A percentile compares a stretch with the other conserved stretches of the same genome.
Evolutionary conservation across 2,113 vertebrate species (phyloP).

Genomic region (Poecile atricapillus): DNA sequence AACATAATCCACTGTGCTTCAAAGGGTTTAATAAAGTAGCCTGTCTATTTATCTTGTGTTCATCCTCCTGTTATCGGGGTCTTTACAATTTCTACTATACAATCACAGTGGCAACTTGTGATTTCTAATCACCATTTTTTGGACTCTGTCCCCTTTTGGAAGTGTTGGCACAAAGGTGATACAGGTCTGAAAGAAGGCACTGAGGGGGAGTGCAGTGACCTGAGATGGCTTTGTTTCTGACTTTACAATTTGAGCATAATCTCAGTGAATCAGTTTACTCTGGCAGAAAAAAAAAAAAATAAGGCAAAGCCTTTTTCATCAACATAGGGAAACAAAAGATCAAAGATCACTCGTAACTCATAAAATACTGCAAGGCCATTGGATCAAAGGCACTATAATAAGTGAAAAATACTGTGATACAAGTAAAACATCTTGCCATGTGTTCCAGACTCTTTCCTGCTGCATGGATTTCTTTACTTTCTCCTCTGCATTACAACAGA

Average conservation of each 20-base stretch:
- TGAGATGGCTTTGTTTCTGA: neutral
- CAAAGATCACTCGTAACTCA: neutral
- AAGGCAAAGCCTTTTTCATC: neutral
- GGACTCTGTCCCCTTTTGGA: neutral
- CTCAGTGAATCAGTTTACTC: neutral
- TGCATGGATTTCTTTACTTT: neutral
- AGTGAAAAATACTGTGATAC: neutral
- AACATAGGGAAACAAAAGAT: neutral
- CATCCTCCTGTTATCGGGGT: neutral
- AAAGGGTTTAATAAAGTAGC: neutral
- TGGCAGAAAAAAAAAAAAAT: neutral
- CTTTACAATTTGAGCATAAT: neutral
- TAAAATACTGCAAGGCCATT: neutral
- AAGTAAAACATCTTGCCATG: neutral
- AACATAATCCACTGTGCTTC: conserved; percentile 11
- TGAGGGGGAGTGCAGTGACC: neutral
- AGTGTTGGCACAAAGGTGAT: neutral
- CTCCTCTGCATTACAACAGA: neutral
- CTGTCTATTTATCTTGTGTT: neutral
- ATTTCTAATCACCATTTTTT: neutral
- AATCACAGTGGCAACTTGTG: neutral
- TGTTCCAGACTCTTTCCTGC: neutral
- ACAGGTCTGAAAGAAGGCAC: neutral
- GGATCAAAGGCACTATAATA: neutral
- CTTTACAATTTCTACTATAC: neutral